Conservation (phyloP, 2,888 invertebrate species). For the Epirrhoe alternata region DNA sequence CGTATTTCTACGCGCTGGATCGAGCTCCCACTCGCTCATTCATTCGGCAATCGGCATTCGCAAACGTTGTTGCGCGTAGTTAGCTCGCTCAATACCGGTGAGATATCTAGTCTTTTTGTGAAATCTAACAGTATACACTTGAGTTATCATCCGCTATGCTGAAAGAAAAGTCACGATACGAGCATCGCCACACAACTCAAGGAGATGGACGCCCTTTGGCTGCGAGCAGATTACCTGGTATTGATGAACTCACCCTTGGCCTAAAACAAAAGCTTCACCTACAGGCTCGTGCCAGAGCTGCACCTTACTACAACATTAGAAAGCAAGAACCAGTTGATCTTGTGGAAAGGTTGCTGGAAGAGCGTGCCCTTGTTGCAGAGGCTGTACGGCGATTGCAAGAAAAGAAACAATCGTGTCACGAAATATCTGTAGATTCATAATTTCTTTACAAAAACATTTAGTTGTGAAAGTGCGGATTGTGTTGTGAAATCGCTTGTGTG, state of each 20-base stretch:
- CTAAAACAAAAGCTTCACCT: slow-evolving; percentile 83
- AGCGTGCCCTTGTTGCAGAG: slow-evolving; percentile 82
- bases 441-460: slow-evolving; percentile 82
- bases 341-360: slow-evolving; percentile 78
- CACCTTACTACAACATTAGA: slow-evolving; percentile 82
- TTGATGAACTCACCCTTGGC: slow-evolving; percentile 80
- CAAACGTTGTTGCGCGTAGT: slow-evolving; percentile 76
- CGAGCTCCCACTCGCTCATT: slow-evolving; percentile 79
- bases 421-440: slow-evolving; percentile 83
- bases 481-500: slow-evolving; percentile 85
- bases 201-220: slow-evolving; percentile 70
- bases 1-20: slow-evolving; percentile 75
- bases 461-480: slow-evolving; percentile 84
- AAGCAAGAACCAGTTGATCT: slow-evolving; percentile 84
- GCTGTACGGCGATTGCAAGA: slow-evolving; percentile 82
- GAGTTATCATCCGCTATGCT: slow-evolving; percentile 66
- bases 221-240: slow-evolving; percentile 75
- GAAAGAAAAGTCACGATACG: slow-evolving; percentile 78
- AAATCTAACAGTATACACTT: slow-evolving; percentile 51
- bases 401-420: slow-evolving; percentile 80
- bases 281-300: slow-evolving; percentile 80
- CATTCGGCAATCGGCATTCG: slow-evolving; percentile 83
- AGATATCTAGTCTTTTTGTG: slow-evolving; percentile 62
- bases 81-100: slow-evolving; percentile 65
- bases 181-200: slow-evolving; percentile 64